Evolutionary conservation across 2,888 invertebrate species (phyloP).

Genomic region (Dryobota labecula): DNA sequence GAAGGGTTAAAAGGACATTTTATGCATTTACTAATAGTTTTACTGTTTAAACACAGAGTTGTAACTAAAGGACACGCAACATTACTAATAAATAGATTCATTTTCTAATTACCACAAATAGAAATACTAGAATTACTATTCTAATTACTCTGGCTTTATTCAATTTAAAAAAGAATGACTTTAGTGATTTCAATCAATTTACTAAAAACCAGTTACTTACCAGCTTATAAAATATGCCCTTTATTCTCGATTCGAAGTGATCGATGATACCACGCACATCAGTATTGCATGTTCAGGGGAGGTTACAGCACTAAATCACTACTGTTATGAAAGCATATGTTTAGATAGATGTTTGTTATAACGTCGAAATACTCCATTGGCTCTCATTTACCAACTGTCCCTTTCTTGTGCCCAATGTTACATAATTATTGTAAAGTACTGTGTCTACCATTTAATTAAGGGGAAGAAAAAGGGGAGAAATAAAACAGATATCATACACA

Average conservation of each 20-base stretch:
- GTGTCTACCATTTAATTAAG: conserved; percentile 27
- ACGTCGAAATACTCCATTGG: neutral
- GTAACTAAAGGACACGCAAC: neutral
- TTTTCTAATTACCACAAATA: conserved; percentile 6
- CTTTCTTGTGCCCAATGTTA: conserved; percentile 31
- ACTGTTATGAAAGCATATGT: conserved; percentile 37
- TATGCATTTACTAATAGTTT: neutral
- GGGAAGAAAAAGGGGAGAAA: conserved; percentile 23
- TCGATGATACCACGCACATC: conserved; percentile 9
- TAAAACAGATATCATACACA: conserved; percentile 49
- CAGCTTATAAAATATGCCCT: conserved; percentile 17
- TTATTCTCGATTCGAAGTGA: conserved; percentile 1
- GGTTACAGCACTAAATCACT: conserved; percentile 41
- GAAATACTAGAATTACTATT: neutral
- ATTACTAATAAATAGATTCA: neutral
- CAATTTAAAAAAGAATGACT: neutral
- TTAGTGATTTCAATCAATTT: neutral
- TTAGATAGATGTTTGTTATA: neutral
- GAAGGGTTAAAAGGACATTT: neutral
- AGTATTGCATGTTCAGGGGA: conserved; percentile 15
- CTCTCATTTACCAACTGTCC: conserved; percentile 9
- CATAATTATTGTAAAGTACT: conserved; percentile 51
- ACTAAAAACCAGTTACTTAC: conserved; percentile 38
- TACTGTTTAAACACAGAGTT: neutral
- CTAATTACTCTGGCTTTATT: neutral